These are phyloP conservation scores for Heterotilapia buettikoferi DNA, from an alignment of 2,113 vertebrate genomes.

Conservation along the genomic window DNA sequence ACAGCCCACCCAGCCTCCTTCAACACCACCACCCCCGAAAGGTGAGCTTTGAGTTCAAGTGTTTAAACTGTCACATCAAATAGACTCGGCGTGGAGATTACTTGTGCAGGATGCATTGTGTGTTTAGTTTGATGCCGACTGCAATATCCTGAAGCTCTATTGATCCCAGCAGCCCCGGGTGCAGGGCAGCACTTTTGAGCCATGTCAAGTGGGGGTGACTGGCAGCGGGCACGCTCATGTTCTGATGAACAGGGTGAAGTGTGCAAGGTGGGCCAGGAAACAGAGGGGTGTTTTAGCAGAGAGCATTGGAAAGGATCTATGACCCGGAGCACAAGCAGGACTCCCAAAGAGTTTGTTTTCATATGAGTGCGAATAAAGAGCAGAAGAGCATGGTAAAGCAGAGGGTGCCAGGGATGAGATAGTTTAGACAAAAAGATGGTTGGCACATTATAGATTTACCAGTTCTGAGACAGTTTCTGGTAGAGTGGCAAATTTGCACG, in stretches of 20 bases:
- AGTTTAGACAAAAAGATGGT: background rate
- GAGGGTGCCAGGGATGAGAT: background rate
- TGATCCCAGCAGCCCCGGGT: conserved; percentile 58
- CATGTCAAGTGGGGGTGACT: conserved; percentile 25
- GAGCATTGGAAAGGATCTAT: conserved; percentile 1
- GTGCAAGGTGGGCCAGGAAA: conserved; percentile 23
- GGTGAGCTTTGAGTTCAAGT: conserved; percentile 71
- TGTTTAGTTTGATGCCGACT: conserved; percentile 78
- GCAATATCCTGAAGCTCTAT: conserved; percentile 81
- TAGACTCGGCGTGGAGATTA: conserved; percentile 71
- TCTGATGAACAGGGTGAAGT: background rate
- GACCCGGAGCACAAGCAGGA: background rate
- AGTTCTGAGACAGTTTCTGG: background rate
- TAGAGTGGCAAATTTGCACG: background rate
- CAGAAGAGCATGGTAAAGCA: background rate
- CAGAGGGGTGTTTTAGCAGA: background rate
- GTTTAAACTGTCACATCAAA: conserved; percentile 82
- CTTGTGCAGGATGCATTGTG: conserved; percentile 55
- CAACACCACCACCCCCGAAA: background rate
- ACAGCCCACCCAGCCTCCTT: conserved; percentile 11
- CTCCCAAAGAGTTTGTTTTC: conserved; percentile 16
- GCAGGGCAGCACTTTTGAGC: background rate
- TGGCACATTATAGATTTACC: background rate
- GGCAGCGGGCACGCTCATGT: background rate
- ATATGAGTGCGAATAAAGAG: background rate